Base-by-base conservation (phyloP, 2,888 invertebrate genomes). In the Oconnorella tubifera region DNA sequence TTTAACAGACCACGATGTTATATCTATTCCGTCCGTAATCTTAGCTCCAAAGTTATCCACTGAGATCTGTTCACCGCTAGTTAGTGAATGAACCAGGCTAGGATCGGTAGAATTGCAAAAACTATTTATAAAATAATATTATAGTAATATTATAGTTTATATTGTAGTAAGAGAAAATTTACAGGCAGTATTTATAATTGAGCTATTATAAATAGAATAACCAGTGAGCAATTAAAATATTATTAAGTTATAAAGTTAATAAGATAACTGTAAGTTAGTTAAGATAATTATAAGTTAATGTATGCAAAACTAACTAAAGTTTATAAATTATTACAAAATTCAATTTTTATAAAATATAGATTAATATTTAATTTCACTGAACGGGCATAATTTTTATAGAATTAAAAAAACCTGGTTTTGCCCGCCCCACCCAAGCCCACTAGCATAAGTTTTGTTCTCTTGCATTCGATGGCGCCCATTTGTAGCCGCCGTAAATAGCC, bases 391-490 rank as follows among this genome's bases (percentile, higher is more conserved):
- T 19, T 40, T 40, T 19, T 19, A 40, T 14, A 40, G 40, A 19
- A 19, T 40, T 14, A 10, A n/a, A n/a, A n/a, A n/a, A 68, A 80
- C 78, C 80, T 81, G 50, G 82, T 82, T 71, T 82, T 82, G 4
- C 82, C 82, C 10, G 81, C 82, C 25, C 81, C 82, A 14, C 82
- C 82, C 3, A 82, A 75, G n/a, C 82, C 82, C 1, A 82, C 81
- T 69, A 81, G 66, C 81, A 82, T 82, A 19, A 82, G 74, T 64
- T 82, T 82, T 14, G 82, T 82, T 62, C 81, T 67, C 62, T 76
- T 78, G 68, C 81, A 81, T 1, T 71, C 69, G 1, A 75, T 76
- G 3, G 76, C 76, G 1, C 82, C 81, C 57, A 72, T 74, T 6
- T 72, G 60, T 1, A 82, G 71, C 27, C 81, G 72, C 59, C 74